A percentile compares a stretch with the other conserved stretches of the same genome.
Conservation (phyloP, 2,113 vertebrate genomes). For the Dipodomys ordii region DNA sequence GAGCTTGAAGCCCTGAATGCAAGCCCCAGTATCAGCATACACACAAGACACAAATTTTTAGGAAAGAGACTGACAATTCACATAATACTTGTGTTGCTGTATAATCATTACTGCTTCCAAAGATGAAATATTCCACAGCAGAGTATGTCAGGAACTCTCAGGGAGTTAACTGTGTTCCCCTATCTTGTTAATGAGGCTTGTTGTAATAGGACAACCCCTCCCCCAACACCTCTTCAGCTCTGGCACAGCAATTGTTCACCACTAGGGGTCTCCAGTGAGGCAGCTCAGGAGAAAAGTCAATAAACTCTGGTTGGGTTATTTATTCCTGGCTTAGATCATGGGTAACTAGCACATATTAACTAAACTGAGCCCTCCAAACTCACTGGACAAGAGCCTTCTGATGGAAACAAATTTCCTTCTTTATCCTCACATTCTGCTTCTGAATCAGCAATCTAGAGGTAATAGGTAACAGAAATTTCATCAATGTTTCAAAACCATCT, state of each 20-base stretch:
- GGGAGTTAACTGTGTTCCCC: not conserved
- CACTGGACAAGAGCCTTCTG: conserved; percentile 84
- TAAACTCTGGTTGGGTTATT: not conserved
- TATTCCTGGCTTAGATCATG: conserved; percentile 37
- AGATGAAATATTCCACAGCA: not conserved
- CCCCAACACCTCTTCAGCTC: not conserved
- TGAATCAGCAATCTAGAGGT: conserved; percentile 84
- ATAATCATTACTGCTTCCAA: not conserved
- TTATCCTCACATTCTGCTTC: conserved; percentile 82
- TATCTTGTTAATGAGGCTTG: not conserved
- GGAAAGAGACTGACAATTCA: not conserved
- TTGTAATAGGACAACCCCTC: not conserved
- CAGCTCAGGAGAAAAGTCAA: not conserved
- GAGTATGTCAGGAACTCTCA: not conserved
- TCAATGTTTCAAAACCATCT: conserved; percentile 73
- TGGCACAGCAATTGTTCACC: not conserved
- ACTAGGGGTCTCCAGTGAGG: conserved; percentile 43
- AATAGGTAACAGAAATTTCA: conserved; percentile 80
- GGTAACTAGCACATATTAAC: conserved; percentile 59
- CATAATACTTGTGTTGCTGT: not conserved
- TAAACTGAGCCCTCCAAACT: conserved; percentile 83
- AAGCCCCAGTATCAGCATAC: too few species aligned
- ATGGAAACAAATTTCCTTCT: conserved; percentile 83
- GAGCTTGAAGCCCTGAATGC: too few species aligned
- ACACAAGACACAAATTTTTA: too few species aligned